Base-by-base conservation (phyloP, 1,140 invertebrate species). In the Caenorhabditis latens region DNA sequence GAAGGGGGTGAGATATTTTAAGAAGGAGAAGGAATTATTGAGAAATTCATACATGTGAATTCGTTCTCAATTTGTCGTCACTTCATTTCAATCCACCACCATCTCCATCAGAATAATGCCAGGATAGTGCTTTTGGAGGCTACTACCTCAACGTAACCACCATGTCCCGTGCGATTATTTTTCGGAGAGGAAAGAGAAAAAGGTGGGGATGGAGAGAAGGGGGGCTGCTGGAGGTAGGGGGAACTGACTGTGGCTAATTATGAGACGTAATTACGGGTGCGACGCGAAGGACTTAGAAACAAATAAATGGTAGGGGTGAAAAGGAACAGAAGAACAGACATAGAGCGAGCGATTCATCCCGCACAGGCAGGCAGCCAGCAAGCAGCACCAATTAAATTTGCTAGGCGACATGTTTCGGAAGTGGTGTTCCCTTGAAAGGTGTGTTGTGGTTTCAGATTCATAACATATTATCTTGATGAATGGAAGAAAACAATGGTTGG, bases 221-320 rank as follows among this genome's bases (percentile, higher is more conserved):
- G 32, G 32, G 32, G 32, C 32, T 32, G 32, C 32, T 32, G 32
- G 32, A 32, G 32, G 32, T 32, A 32, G 32, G 24, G 57, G 57
- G 61, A 14, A 79, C 46, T 79, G 71, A 79, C 46, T 79, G 71
- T 79, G 71, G 71, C 71, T 79, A 79, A 79, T 79, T 79, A 79
- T 79, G n/a, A 79, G 71, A 79, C 71, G 71, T 79, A 79, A 79
- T 79, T 79, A 79, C 71, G 71, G 71, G 71, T 48, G 46, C 71
- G 71, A 48, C 46, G 42, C 42, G 65, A 11, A 75, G 46, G 71
- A 50, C 71, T 79, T 79, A 79, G 71, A 79, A 79, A 79, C 71
- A 79, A 79, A 79, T 79, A 79, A 79, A 53, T 75, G 67, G 67
- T 46, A 75, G 71, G 71, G 43, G 71, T 4, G n/a, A 21, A 21